Conservation (phyloP, 2,113 vertebrate species). For the Sylvietta virens region DNA sequence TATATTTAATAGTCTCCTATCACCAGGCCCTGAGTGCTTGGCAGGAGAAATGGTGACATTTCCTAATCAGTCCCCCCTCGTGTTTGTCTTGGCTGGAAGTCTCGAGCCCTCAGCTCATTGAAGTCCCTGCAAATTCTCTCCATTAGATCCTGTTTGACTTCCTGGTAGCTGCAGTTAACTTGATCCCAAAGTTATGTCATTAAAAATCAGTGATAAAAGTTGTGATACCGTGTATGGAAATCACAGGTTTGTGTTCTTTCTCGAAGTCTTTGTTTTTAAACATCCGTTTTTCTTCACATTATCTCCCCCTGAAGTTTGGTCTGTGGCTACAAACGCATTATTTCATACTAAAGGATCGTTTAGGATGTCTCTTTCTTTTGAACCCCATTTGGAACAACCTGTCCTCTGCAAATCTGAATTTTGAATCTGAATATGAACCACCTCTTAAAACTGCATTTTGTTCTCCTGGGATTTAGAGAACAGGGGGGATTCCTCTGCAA, state of each 20-base stretch:
- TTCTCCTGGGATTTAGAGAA: background rate
- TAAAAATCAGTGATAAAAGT: background rate
- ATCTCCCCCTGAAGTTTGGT: background rate
- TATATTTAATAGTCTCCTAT: constrained; percentile 68
- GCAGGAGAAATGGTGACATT: constrained; percentile 63
- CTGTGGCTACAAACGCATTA: fast-evolving
- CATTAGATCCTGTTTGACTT: constrained; percentile 72
- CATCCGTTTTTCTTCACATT: background rate
- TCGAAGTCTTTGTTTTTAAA: background rate
- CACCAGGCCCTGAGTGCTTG: constrained; percentile 60
- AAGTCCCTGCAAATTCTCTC: constrained; percentile 68
- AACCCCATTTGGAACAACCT: background rate
- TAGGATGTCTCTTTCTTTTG: background rate
- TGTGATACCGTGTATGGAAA: background rate
- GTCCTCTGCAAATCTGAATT: too few species aligned
- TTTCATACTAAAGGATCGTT: background rate
- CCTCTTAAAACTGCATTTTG: background rate
- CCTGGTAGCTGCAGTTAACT: constrained; percentile 63
- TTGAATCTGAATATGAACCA: too few species aligned
- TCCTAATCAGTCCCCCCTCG: constrained; percentile 70
- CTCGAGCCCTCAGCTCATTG: constrained; percentile 71
- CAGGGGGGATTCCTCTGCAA: background rate
- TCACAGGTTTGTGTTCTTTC: background rate
- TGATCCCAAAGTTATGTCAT: background rate
- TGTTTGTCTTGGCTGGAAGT: constrained; percentile 77